Evolutionary conservation across 2,113 vertebrate genomes (phyloP).

Genomic region (Nyctibius bracteatus): DNA sequence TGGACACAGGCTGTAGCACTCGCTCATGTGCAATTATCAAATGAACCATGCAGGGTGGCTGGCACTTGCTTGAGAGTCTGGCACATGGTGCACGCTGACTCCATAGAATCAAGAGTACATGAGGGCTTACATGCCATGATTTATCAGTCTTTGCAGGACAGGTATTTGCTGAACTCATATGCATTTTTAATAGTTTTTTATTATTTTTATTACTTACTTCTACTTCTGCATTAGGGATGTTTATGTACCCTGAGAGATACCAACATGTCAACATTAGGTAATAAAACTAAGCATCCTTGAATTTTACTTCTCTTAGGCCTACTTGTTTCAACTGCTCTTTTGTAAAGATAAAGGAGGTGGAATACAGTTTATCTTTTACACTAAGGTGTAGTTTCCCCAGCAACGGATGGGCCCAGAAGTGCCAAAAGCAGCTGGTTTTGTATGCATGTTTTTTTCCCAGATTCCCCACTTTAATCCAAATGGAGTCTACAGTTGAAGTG

Average conservation of each 20-base stretch:
- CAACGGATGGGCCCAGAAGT: background rate
- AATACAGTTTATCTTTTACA: background rate
- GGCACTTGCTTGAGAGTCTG: background rate
- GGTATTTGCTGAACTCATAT: background rate
- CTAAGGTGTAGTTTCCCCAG: background rate
- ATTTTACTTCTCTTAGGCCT: background rate
- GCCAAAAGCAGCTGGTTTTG: background rate
- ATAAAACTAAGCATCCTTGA: background rate
- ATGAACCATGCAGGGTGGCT: background rate
- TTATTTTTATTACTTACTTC: background rate
- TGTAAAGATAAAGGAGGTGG: background rate
- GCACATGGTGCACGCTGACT: background rate
- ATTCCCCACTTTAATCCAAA: background rate
- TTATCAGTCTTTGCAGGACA: background rate
- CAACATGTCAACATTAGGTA: background rate
- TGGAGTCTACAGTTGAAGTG: background rate
- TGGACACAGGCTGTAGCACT: background rate
- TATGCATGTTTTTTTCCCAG: background rate
- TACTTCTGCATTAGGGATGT: background rate
- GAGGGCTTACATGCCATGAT: background rate
- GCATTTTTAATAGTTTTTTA: background rate
- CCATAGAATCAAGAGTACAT: accelerated
- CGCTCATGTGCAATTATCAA: accelerated
- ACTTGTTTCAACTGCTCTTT: background rate
- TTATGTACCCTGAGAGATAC: background rate